phyloP scores from a whole-genome alignment of 2,113 vertebrate genomes.

The Zosterops hypoxanthus region DNA sequence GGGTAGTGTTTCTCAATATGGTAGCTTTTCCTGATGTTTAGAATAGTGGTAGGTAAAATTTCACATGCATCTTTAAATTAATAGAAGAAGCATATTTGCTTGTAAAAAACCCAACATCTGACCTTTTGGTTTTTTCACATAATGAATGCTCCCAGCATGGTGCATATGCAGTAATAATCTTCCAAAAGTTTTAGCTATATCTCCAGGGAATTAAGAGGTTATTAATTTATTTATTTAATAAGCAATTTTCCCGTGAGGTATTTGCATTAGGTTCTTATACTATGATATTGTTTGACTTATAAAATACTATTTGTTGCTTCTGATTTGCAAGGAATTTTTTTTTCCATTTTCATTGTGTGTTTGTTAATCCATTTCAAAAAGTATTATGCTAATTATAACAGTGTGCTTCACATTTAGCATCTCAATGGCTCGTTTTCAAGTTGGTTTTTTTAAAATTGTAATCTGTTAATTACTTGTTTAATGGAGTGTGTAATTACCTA shows the following conservation, averaged over 20 bases:
- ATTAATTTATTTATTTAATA: not conserved
- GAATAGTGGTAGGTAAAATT: not conserved
- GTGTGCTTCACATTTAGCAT: conserved; percentile 71
- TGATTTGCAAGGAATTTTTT: conserved; percentile 49
- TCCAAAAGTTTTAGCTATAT: not conserved
- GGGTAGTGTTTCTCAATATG: not conserved
- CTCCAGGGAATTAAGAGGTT: not conserved
- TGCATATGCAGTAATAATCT: not conserved
- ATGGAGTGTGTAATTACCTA: conserved; percentile 86
- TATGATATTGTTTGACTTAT: not conserved
- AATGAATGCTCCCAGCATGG: not conserved
- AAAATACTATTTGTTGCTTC: conserved; percentile 19
- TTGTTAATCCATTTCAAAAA: conserved; percentile 78
- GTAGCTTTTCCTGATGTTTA: not conserved
- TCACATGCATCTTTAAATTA: not conserved
- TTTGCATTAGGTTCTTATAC: not conserved
- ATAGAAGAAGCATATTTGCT: not conserved
- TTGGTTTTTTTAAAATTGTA: conserved; percentile 72
- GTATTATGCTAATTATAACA: conserved; percentile 80
- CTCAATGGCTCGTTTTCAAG: conserved; percentile 79
- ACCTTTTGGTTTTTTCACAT: not conserved
- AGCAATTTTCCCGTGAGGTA: not conserved
- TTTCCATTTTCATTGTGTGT: conserved; percentile 64
- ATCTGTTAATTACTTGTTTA: conserved; percentile 88
- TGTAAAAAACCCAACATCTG: not conserved